Evolutionary conservation across 1,140 invertebrate species (phyloP).

Genomic region (Vanessa tameamea): DNA sequence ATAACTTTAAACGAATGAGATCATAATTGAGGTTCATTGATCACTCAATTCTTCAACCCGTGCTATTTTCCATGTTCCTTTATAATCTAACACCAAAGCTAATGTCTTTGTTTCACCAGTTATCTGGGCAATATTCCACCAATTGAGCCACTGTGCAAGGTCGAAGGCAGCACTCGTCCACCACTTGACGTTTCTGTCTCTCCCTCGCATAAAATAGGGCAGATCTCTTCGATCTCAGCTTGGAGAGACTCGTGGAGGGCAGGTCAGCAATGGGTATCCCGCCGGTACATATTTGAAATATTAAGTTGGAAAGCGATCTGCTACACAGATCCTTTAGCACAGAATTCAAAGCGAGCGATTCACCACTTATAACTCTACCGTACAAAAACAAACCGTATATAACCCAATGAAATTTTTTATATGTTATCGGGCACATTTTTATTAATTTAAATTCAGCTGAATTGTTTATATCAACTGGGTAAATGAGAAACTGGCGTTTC

Average conservation of each 20-base stretch:
- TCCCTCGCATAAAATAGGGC: constrained; percentile 46
- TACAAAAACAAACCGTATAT: constrained; percentile 54
- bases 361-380: constrained; percentile 47
- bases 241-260: constrained; percentile 41
- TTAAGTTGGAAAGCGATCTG: constrained; percentile 48
- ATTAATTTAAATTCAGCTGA: constrained; percentile 27
- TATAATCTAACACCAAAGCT: neutral
- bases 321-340: constrained; percentile 57
- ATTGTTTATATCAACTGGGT: constrained; percentile 43
- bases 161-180: constrained; percentile 58
- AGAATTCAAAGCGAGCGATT: constrained; percentile 54
- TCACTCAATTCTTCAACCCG: constrained; percentile 4
- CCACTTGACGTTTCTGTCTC: constrained; percentile 52
- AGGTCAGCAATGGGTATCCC: constrained; percentile 46
- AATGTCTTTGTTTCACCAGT: constrained; percentile 49
- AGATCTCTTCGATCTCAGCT: constrained; percentile 48
- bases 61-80: neutral
- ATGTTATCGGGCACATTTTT: constrained; percentile 56
- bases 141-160: constrained; percentile 63
- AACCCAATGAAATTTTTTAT: constrained; percentile 50
- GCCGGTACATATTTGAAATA: constrained; percentile 60
- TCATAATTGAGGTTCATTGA: constrained; percentile 33
- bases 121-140: constrained; percentile 65
- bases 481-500: constrained; percentile 58
- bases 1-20: constrained; percentile 35